Base-by-base conservation (phyloP, 1,140 invertebrate genomes). In the Ooceraea biroi region DNA sequence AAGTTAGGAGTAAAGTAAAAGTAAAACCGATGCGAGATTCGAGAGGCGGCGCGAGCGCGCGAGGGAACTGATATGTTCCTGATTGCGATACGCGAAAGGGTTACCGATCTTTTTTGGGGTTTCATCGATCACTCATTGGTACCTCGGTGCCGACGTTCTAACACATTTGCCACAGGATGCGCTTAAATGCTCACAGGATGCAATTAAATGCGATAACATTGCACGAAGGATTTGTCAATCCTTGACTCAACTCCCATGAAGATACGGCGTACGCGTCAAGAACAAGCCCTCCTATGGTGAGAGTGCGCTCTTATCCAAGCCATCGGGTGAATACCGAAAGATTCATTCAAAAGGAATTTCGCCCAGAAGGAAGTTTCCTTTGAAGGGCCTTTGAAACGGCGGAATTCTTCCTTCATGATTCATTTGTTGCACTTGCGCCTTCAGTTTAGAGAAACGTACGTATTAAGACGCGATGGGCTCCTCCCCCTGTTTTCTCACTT, bases 1-100 rank as follows among this genome's bases (percentile, higher is more conserved):
- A 78, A 78, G 76, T 69, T 68, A 44, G 68, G 44, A 69, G 74
- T 41, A 68, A 68, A 77, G 14, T 78, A 78, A 78, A 78, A 78
- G 50, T 78, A 78, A 78, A 78, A 68, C 1, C 25, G n/a, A 61
- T 14, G 22, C 5, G 74, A 50, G 19, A 25, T 19, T 36, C 30
- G 30, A 68, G 12, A 36, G 22, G 8, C 58, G 41, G 10, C 5
- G 44, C 50, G 14, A n/a, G 36, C 10, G 11, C 7, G 30, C n/a
- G 12, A 71, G 0, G 7, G 27, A n/a, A 55, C 19, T 5, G 52
- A 55, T 55, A 55, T n/a, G 3, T 55, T 7, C 36, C 36, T 36
- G 36, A 36, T 36, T n/a, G n/a, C n/a, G n/a, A n/a, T n/a, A n/a
- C n/a, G n/a, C 36, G 7, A 7, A 36, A 36, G 7, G 36, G 36